A percentile compares a stretch with the other conserved stretches of the same genome.
Conservation (phyloP, 2,888 invertebrate species). For the Epinotia bilunana region DNA sequence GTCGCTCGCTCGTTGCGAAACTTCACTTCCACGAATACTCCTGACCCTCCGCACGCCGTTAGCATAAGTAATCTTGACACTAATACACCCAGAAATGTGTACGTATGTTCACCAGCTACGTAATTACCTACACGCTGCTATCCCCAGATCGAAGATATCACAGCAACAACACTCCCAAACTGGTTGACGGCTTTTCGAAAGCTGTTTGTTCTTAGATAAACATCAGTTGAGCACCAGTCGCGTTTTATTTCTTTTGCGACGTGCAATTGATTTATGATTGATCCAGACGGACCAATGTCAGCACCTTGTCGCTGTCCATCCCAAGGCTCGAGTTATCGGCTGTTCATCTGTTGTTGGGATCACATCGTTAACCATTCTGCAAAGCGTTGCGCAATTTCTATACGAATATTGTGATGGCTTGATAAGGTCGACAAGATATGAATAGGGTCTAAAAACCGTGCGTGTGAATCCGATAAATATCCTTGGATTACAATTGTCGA, state of each 20-base stretch:
- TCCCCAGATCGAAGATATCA: slow-evolving; percentile 45
- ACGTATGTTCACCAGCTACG: slow-evolving; percentile 49
- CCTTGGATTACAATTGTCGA: slow-evolving; percentile 32
- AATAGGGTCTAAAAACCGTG: slow-evolving; percentile 29
- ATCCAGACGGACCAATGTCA: slow-evolving; percentile 53
- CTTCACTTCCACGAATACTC: slow-evolving; percentile 63
- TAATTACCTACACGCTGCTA: slow-evolving; percentile 50
- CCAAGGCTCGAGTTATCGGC: slow-evolving; percentile 53
- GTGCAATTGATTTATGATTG: slow-evolving; percentile 45
- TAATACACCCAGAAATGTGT: slow-evolving; percentile 57
- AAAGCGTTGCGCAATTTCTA: slow-evolving; percentile 54
- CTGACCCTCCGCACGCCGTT: slow-evolving; percentile 64
- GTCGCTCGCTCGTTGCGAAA: slow-evolving; percentile 62
- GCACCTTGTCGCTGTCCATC: slow-evolving; percentile 53
- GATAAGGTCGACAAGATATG: slow-evolving; percentile 66
- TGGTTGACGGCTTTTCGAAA: slow-evolving; percentile 43
- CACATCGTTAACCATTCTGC: slow-evolving; percentile 66
- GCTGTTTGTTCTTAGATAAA: slow-evolving; percentile 43
- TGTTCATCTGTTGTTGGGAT: slow-evolving; percentile 65
- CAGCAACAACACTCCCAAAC: slow-evolving; percentile 45
- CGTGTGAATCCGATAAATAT: slow-evolving; percentile 29
- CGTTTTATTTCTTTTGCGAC: slow-evolving; percentile 46
- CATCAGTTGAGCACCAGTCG: slow-evolving; percentile 43
- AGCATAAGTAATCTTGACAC: slow-evolving; percentile 68
- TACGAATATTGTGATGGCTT: slow-evolving; percentile 17